These are phyloP conservation scores for Liodrosophila aerea DNA, from an alignment of 2,888 invertebrate genomes.

Conservation along the genomic window DNA sequence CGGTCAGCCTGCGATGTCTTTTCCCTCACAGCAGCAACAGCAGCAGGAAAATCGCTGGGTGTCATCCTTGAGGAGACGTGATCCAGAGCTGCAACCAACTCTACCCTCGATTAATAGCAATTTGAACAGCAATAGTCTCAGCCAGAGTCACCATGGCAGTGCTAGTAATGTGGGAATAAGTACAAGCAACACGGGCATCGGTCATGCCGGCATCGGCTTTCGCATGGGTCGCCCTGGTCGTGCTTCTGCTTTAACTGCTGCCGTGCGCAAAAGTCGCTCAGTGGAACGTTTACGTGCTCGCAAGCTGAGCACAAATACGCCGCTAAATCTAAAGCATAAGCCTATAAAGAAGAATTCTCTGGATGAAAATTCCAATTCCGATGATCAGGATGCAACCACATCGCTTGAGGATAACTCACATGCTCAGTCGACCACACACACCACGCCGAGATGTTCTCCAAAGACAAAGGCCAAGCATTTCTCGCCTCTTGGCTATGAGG, in stretches of 20 bases:
- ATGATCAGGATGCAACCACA: constrained; percentile 82
- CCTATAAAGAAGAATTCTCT: constrained; percentile 81
- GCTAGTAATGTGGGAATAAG: constrained; percentile 82
- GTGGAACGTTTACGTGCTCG: constrained; percentile 82
- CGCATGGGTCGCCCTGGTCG: constrained; percentile 74
- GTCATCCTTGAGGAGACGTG: constrained; percentile 86
- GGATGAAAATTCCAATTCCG: constrained; percentile 83
- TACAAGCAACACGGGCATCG: constrained; percentile 68
- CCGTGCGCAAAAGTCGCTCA: constrained; percentile 81
- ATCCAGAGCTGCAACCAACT: constrained; percentile 86
- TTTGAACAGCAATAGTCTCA: constrained; percentile 55
- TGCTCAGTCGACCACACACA: constrained; percentile 60
- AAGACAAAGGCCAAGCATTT: constrained; percentile 80
- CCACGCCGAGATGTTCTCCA: constrained; percentile 81
- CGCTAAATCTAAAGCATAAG: constrained; percentile 82
- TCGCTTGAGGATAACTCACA: constrained; percentile 82
- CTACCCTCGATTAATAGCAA: constrained; percentile 85
- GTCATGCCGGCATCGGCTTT: constrained; percentile 50
- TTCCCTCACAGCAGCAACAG: constrained; percentile 81
- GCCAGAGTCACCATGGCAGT: constrained; percentile 79
- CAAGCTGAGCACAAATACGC: constrained; percentile 80
- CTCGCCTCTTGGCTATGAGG: constrained; percentile 87
- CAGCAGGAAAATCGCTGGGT: constrained; percentile 86
- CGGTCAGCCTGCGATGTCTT: constrained; percentile 57
- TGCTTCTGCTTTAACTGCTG: constrained; percentile 72